Percentiles rank a stretch among this genome's conserved stretches.
phyloP scores from a whole-genome alignment of 2,113 vertebrate species.

The Lanius collurio region DNA sequence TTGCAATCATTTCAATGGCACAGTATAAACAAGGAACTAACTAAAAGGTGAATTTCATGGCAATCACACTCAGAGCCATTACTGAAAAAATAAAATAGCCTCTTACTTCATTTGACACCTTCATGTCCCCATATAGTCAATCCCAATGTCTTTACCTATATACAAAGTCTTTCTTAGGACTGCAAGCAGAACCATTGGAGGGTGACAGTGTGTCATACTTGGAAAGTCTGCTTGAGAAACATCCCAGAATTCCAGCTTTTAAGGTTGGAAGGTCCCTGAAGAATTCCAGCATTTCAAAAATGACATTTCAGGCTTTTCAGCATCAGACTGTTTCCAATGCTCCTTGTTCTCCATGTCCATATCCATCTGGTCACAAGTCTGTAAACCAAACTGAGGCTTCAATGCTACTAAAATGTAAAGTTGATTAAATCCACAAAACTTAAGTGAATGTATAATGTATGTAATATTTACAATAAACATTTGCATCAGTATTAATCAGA shows the following conservation, averaged over 20 bases:
- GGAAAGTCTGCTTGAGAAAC: conserved; percentile 22
- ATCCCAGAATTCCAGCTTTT: conserved; percentile 45
- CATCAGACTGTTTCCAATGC: background rate
- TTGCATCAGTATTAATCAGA: conserved; percentile 61
- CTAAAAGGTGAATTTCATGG: conserved; percentile 61
- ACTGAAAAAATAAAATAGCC: conserved; percentile 54
- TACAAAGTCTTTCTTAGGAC: conserved; percentile 34
- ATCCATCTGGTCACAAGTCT: background rate
- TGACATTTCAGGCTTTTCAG: background rate
- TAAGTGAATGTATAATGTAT: background rate
- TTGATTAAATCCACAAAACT: background rate
- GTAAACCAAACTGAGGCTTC: conserved; percentile 52
- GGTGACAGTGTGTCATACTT: background rate
- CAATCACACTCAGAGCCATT: conserved; percentile 42
- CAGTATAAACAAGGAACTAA: conserved; percentile 60
- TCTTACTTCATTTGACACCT: conserved; percentile 27
- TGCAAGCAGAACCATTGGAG: conserved; percentile 27
- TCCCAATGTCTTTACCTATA: conserved; percentile 26
- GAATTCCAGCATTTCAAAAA: conserved; percentile 31
- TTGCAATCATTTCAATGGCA: conserved; percentile 62
- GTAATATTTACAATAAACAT: conserved; percentile 56
- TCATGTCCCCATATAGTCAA: conserved; percentile 13
- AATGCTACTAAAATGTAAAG: conserved; percentile 4
- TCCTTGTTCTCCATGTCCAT: background rate
- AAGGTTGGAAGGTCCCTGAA: conserved; percentile 19